These are phyloP conservation scores for Drosophila fungiperda DNA, from an alignment of 2,888 invertebrate species.

Conservation along the genomic window DNA sequence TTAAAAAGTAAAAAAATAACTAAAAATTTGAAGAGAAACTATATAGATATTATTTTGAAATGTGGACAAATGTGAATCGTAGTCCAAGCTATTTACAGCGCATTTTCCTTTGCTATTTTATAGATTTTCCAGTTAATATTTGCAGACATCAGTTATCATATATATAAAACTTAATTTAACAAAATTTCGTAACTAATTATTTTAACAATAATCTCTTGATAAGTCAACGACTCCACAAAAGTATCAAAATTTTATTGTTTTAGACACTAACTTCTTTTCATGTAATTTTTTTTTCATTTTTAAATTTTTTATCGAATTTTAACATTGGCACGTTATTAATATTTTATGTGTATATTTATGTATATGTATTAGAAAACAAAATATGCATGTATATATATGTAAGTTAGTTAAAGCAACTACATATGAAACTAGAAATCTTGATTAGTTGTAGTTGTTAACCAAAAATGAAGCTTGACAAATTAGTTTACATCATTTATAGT, in stretches of 20 bases:
- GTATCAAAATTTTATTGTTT: constrained; percentile 37
- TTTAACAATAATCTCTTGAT: constrained; percentile 42
- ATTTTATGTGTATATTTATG: constrained; percentile 43
- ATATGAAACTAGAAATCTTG: constrained; percentile 42
- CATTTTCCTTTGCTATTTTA: constrained; percentile 20
- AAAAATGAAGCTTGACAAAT: constrained; percentile 36
- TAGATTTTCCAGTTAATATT: constrained; percentile 18
- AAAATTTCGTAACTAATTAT: constrained; percentile 45
- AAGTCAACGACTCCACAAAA: constrained; percentile 52
- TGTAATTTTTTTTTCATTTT: constrained; percentile 27
- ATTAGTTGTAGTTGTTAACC: constrained; percentile 24
- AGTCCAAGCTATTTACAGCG: constrained; percentile 41
- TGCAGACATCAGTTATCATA: constrained; percentile 29
- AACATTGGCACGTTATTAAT: constrained; percentile 77
- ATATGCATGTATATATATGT: constrained; percentile 38
- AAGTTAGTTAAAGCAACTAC: constrained; percentile 23
- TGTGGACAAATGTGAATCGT: constrained; percentile 9
- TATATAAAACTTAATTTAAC: constrained; percentile 59
- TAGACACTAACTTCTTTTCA: constrained; percentile 33
- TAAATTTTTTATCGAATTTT: constrained; percentile 36
- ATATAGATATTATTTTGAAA: neutral
- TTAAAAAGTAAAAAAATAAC: constrained; percentile 26
- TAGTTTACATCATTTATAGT: constrained; percentile 16
- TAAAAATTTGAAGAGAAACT: neutral
- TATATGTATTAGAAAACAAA: constrained; percentile 61